Evolutionary conservation across 2,888 invertebrate genomes (phyloP).

Genomic region (Perithous albicinctus): DNA sequence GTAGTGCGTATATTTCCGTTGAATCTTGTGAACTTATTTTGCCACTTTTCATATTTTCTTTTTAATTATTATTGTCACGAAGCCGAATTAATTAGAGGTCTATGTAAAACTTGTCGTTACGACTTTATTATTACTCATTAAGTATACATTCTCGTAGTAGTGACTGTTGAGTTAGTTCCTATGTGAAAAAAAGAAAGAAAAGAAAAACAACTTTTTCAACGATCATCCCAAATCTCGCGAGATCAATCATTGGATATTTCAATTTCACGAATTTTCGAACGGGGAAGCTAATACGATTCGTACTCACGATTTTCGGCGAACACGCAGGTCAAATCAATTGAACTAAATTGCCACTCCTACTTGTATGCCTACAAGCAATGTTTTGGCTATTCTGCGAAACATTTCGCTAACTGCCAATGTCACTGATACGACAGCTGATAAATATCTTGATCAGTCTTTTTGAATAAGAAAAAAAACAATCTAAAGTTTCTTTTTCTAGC

Average conservation of each 20-base stretch:
- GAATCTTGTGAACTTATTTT: conserved; percentile 6
- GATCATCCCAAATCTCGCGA: conserved; percentile 6
- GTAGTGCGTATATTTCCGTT: conserved; percentile 15
- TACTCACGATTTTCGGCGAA: conserved; percentile 4
- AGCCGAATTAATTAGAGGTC: conserved; percentile 43
- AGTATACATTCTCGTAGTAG: conserved; percentile 28
- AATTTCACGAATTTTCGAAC: conserved; percentile 48
- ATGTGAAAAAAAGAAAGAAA: conserved; percentile 16
- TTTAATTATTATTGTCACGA: conserved; percentile 18
- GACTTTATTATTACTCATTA: conserved; percentile 28
- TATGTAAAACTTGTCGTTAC: conserved; percentile 27
- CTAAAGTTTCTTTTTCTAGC: conserved; percentile 19
- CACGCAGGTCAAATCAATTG: conserved; percentile 20
- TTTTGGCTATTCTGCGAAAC: conserved; percentile 36
- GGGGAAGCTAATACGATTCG: conserved; percentile 50
- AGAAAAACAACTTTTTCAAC: conserved; percentile 28
- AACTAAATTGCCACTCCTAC: conserved; percentile 28
- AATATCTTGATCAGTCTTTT: conserved; percentile 36
- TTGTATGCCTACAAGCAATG: conserved; percentile 51
- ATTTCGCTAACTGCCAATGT: conserved; percentile 63
- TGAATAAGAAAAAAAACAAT: conserved; percentile 18
- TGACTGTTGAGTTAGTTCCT: conserved; percentile 43
- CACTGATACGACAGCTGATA: conserved; percentile 52
- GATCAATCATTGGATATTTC: conserved; percentile 6
- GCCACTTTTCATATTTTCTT: neutral